Conservation (phyloP, 2,888 invertebrate species). For the Chironomus riparius region DNA sequence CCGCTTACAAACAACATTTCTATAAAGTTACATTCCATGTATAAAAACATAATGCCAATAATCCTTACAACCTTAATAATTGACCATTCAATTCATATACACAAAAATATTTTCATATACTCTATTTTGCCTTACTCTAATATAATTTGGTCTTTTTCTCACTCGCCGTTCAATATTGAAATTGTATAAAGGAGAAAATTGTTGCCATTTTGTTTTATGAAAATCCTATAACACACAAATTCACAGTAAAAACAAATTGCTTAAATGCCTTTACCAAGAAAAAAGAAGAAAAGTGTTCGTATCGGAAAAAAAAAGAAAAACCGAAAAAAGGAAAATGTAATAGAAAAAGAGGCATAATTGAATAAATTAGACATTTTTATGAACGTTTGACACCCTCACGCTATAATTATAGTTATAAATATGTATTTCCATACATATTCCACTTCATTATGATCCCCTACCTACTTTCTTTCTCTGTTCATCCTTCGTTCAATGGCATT, state of each 20-base stretch:
- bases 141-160: too few relatives aligned
- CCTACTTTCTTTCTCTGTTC: neutral
- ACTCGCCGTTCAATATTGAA: too few relatives aligned
- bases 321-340: neutral
- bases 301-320: too few relatives aligned
- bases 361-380: conserved; percentile 9
- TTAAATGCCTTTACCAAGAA: neutral
- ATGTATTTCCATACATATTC: neutral
- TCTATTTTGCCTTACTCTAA: neutral
- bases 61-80: too few relatives aligned
- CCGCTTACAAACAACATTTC: too few relatives aligned
- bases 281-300: neutral
- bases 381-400: neutral
- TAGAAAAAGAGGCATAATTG: neutral
- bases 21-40: too few relatives aligned
- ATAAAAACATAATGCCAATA: too few relatives aligned
- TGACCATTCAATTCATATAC: too few relatives aligned
- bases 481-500: neutral
- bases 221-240: neutral
- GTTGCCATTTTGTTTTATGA: neutral
- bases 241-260: neutral
- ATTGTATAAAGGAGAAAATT: neutral
- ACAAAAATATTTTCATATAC: neutral
- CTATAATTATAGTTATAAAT: neutral
- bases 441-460: neutral